Base-by-base conservation (phyloP, 1,140 invertebrate genomes). In the Glomeris maerens region DNA sequence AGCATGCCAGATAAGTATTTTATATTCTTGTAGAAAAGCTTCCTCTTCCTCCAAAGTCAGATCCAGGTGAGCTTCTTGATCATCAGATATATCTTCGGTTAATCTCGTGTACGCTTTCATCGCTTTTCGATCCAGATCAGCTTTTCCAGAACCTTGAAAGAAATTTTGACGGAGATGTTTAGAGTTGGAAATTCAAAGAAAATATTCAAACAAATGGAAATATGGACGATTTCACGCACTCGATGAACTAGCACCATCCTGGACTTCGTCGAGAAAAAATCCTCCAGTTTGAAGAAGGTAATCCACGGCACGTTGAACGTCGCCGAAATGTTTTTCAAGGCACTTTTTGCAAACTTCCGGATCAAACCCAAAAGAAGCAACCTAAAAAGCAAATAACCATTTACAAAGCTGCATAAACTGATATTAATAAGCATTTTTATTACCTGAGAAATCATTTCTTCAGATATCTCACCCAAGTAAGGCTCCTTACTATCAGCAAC, bases 291-390 rank as follows among this genome's bases (percentile, higher is more conserved):
- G 4, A 4, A 42, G 5, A 21, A 80, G 63, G 29, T 71, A 62
- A 29, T 79, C 77, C 0, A 76, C 70, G 1, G 79, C 76, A 26
- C 60, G 61, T 50, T 70, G 63, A 13, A 78, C 54, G 62, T 78
- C 65, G 44, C 79, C 79, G 2, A 58, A 48, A 13, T 71, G 58
- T 26, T 72, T 66, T 27, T 70, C 61, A 7, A 82, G 64, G 0
- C 78, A 78, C 10, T 65, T 54, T 50, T 66, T 68, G 1, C 71
- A 74, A 52, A 72, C 69, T 13, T 70, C 60, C 2, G 62, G 47
- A n/a, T 72, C 68, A 64, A 80, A 82, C 0, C 80, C 80, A 55
- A 80, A 70, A 13, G 69, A 63, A 25, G 71, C 64, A 22, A 82
- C 53, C 68, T 68, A 44, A 1, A 52, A 52, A 20, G 27, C 51